Conservation (phyloP, 2,113 vertebrate species). For the Hippocampus abdominalis region DNA sequence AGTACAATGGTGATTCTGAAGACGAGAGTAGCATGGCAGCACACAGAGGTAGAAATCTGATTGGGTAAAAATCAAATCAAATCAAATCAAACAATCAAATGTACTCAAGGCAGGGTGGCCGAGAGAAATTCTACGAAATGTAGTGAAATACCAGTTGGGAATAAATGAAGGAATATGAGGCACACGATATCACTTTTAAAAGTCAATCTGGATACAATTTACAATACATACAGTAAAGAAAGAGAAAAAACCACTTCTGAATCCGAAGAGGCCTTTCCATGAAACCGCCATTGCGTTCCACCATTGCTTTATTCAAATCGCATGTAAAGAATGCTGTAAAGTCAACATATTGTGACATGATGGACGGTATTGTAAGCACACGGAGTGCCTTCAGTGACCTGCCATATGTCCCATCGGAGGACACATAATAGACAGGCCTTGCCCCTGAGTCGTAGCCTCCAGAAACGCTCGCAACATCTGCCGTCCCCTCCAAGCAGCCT, state of each 20-base stretch:
- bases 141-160: neutral
- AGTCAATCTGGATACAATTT: neutral
- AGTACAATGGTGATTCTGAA: too few species aligned
- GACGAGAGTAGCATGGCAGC: too few species aligned
- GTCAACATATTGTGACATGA: conserved; percentile 18
- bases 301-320: too few species aligned
- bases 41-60: too few species aligned
- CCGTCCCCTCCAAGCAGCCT: conserved; percentile 23
- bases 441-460: conserved; percentile 42
- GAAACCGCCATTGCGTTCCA: neutral
- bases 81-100: too few species aligned
- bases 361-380: conserved; percentile 19
- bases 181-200: neutral
- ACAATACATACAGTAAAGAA: neutral
- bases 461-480: conserved; percentile 58
- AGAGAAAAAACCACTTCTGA: neutral
- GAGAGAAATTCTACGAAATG: too few species aligned
- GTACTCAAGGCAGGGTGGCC: too few species aligned
- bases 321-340: conserved; percentile 11
- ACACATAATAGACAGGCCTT: conserved; percentile 31
- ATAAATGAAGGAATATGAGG: neutral
- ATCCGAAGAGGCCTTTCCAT: neutral
- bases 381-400: conserved; percentile 36
- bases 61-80: too few species aligned
- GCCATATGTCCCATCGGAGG: conserved; percentile 58